Percentiles rank a stretch among this genome's conserved stretches.
These are phyloP conservation scores for Salminus brasiliensis DNA, from an alignment of 2,113 vertebrate species.

Conservation along the genomic window DNA sequence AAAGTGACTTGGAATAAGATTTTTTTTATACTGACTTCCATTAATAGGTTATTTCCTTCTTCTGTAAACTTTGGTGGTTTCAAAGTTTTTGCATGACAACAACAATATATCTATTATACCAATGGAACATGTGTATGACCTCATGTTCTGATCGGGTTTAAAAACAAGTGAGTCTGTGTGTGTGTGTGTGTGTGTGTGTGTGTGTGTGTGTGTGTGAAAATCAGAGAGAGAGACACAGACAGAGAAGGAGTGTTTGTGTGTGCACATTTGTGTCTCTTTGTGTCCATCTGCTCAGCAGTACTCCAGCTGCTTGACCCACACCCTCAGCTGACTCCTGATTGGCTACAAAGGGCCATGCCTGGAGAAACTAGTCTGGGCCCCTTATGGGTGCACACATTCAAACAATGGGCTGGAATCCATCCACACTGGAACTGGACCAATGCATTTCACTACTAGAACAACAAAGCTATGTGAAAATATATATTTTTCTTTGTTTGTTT, in stretches of 20 bases:
- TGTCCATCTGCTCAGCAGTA: constrained; percentile 60
- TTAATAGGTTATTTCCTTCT: no score
- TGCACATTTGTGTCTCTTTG: constrained; percentile 44
- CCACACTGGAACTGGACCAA: background rate
- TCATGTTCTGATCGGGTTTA: background rate
- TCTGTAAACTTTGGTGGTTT: no score
- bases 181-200: constrained; percentile 8
- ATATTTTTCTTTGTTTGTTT: background rate
- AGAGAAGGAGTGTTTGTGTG: background rate
- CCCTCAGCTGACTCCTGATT: constrained; percentile 57
- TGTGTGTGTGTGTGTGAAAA: constrained; percentile 6
- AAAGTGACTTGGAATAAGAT: no score
- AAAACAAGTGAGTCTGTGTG: constrained; percentile 7
- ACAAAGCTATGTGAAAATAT: background rate
- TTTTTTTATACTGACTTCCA: no score
- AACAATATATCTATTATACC: no score
- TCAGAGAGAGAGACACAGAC: background rate
- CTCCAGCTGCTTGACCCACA: constrained; percentile 64
- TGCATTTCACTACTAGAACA: background rate
- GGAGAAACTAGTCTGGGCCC: constrained; percentile 49
- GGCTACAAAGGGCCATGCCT: constrained; percentile 58
- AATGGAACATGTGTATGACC: no score
- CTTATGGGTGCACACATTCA: background rate
- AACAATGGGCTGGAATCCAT: constrained; percentile 31
- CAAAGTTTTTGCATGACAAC: no score